phyloP scores from a whole-genome alignment of 2,797 vertebrate genomes.

The Siniperca scherzeri region DNA sequence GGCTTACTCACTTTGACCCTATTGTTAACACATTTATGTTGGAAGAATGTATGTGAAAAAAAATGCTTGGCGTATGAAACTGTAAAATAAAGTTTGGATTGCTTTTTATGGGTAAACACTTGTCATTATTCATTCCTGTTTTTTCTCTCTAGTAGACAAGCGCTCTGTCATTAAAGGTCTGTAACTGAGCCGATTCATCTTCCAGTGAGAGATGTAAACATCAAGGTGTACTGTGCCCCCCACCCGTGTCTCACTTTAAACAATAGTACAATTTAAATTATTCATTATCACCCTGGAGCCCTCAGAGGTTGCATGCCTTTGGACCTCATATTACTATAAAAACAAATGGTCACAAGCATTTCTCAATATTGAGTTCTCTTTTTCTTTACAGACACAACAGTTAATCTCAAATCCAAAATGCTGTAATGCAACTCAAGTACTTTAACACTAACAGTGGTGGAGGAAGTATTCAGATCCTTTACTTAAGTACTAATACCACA shows the following conservation, averaged over 20 bases:
- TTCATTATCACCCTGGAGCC: no score
- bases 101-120: conserved; percentile 38
- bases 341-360: not conserved
- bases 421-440: no score
- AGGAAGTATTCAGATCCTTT: no score
- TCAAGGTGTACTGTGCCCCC: not conserved
- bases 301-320: not conserved
- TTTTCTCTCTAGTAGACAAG: not conserved
- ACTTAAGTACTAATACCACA: no score
- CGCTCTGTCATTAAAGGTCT: not conserved
- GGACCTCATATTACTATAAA: not conserved
- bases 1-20: conserved; percentile 41
- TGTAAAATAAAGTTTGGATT: conserved; percentile 73
- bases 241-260: not conserved
- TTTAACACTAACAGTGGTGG: no score
- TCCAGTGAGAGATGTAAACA: not conserved
- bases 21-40: conserved; percentile 30
- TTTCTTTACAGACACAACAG: no score
- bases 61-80: conserved; percentile 30
- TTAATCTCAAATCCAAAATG: no score
- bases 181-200: not conserved
- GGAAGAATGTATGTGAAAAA: conserved; percentile 44
- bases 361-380: no score
- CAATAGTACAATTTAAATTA: not conserved
- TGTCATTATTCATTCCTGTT: not conserved